A percentile compares a stretch with the other conserved stretches of the same genome.
phyloP scores from a whole-genome alignment of 2,797 vertebrate species.

The Zenarchopterus dispar region DNA sequence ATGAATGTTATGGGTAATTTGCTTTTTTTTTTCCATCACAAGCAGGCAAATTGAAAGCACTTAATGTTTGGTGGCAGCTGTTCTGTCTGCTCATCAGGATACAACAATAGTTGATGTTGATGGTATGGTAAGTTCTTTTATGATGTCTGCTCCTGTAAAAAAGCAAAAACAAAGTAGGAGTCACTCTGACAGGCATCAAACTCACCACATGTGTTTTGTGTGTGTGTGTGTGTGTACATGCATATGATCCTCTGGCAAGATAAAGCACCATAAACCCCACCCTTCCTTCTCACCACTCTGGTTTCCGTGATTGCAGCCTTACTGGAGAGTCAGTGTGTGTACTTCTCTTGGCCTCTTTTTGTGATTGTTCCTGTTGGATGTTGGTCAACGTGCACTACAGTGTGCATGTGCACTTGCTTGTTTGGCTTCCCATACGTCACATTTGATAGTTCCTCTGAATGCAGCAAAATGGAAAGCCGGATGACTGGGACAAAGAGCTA shows the following conservation, averaged over 20 bases:
- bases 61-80: constrained; percentile 15
- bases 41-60: constrained; percentile 3
- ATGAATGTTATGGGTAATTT: constrained; percentile 2
- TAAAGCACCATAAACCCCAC: constrained; percentile 55
- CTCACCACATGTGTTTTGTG: constrained; percentile 12
- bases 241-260: constrained; percentile 43
- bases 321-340: constrained; percentile 24
- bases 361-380: neutral
- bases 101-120: neutral
- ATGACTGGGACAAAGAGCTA: constrained; percentile 57
- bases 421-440: constrained; percentile 62
- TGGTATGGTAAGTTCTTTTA: constrained; percentile 33
- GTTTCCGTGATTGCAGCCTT: constrained; percentile 46
- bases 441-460: constrained; percentile 68
- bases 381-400: constrained; percentile 10
- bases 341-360: constrained; percentile 17
- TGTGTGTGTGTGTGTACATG: neutral
- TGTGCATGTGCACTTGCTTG: constrained; percentile 29
- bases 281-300: constrained; percentile 49
- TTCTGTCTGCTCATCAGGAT: constrained; percentile 13
- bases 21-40: constrained; percentile 9
- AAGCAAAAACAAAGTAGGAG: constrained; percentile 20
- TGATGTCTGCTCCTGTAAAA: constrained; percentile 26
- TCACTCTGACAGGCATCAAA: constrained; percentile 31
- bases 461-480: constrained; percentile 49